Evolutionary conservation across 2,888 invertebrate species (phyloP).

Genomic region (Pherbina coryleti): DNA sequence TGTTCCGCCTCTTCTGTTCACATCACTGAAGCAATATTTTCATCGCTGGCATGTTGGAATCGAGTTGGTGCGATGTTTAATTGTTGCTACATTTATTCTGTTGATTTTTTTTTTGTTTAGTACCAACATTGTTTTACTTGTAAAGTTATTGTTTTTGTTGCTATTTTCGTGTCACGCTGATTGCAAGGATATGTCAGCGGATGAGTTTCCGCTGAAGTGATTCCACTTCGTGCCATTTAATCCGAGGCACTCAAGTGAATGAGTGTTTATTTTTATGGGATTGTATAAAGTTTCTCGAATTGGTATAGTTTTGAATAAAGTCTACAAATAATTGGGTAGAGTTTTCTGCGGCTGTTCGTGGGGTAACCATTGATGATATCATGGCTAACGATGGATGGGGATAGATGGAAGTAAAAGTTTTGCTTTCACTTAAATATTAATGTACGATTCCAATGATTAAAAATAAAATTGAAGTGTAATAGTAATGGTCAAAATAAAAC

Average conservation of each 20-base stretch:
- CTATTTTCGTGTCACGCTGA: slow-evolving; percentile 46
- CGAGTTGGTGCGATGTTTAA: slow-evolving; percentile 31
- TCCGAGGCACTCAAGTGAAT: slow-evolving; percentile 46
- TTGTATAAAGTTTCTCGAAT: slow-evolving; percentile 39
- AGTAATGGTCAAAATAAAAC: no score
- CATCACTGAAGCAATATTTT: no score
- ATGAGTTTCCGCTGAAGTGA: slow-evolving; percentile 50
- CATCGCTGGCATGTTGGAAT: no score
- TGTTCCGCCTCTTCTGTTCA: no score
- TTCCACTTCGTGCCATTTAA: slow-evolving; percentile 55
- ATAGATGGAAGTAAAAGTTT: neutral
- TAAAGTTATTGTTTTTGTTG: slow-evolving; percentile 31
- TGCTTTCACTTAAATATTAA: neutral
- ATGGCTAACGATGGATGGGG: neutral
- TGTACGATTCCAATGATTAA: neutral
- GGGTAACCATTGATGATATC: neutral
- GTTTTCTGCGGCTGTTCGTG: neutral
- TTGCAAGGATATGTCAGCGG: slow-evolving; percentile 42
- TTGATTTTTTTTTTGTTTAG: slow-evolving; percentile 1
- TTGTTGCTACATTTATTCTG: slow-evolving; percentile 28
- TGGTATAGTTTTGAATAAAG: neutral
- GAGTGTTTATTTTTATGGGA: slow-evolving; percentile 44
- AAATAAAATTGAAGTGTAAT: neutral
- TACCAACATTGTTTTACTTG: neutral
- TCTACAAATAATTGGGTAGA: neutral